Percentiles rank a stretch among this genome's conserved stretches.
Conservation (phyloP, 2,113 vertebrate genomes). For the Solea senegalensis region DNA sequence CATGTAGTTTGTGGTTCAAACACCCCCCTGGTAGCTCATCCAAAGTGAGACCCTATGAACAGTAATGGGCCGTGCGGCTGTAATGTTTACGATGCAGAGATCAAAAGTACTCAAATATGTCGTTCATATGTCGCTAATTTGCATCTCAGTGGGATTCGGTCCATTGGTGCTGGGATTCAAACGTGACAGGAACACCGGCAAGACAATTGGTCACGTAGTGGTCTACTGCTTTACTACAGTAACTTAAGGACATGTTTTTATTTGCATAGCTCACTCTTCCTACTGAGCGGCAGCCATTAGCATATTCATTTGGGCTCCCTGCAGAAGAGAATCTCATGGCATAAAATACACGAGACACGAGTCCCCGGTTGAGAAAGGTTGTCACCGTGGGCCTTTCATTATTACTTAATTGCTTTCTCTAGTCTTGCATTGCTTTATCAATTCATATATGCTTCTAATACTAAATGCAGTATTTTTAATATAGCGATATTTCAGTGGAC, state of each 20-base stretch:
- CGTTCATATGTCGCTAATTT: conserved; percentile 65
- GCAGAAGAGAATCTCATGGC: conserved; percentile 45
- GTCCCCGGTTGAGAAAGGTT: conserved; percentile 32
- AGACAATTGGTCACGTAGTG: conserved; percentile 26
- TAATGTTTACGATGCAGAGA: conserved; percentile 61
- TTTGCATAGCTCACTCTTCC: conserved; percentile 47
- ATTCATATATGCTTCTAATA: conserved; percentile 37
- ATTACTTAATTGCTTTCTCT: conserved; percentile 52
- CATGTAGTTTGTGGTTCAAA: conserved; percentile 30
- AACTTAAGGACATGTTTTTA: conserved; percentile 62
- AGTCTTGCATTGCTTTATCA: conserved; percentile 49
- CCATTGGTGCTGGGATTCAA: conserved; percentile 33
- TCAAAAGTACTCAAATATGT: conserved; percentile 54
- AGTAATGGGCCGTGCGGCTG: conserved; percentile 59
- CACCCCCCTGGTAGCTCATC: conserved; percentile 40
- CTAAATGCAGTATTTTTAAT: conserved; percentile 39
- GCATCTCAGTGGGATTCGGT: conserved; percentile 65
- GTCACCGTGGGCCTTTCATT: conserved; percentile 44
- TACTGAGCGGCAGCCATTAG: conserved; percentile 50
- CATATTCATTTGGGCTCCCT: conserved; percentile 57
- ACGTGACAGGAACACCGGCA: conserved; percentile 32
- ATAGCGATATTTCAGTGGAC: no score
- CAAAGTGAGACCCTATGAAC: conserved; percentile 44
- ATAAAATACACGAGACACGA: conserved; percentile 31
- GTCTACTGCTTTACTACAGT: conserved; percentile 22